Evolutionary conservation across 2,113 vertebrate species (phyloP), one percentile per base, ranked within the genome.

Genomic region (Bubo scandiacus): DNA sequence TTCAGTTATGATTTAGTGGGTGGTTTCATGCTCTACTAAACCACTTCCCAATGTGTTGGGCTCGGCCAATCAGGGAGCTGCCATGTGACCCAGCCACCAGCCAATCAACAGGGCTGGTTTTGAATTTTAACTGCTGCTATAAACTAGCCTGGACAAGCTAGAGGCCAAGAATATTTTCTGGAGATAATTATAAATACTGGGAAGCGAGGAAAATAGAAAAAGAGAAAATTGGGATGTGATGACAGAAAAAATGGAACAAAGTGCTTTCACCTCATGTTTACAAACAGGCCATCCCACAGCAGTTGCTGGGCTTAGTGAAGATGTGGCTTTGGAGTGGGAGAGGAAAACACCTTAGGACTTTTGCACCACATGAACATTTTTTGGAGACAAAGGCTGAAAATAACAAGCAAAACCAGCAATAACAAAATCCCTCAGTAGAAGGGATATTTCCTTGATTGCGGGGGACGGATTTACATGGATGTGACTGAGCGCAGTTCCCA

Each of bases 1-100:
- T 19, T 59, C 2, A 0, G 7, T 66, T 61, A 20, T 0, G 2
- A 32, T 59, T 47, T n/a, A 30, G 7, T 6, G 9, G 30, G 17
- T 42, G 36, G 30, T 29, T 45, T 51, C 0, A 0, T 38, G 47
- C 67, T 15, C 32, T 2, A 1, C 32, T 30, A 40, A 49, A 10
- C 54, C 3, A 2, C 2, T 3, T 45, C n/a, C 42, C 25, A 7
- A 4, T 3, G 1, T 55, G 5, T 26, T 87, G 38, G n/a, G n/a
- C 42, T 85, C 9, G 0, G 51, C 51, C 51, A 36, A 0, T 20
- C 2, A 2, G 42, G 57, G 47, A 65, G 42, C 40, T 70, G 42
- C 17, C 21, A 1, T 17, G 18, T 66, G 34, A 45, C 38, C 27
- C 36, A 42, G 32, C 32, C 67, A 81, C 7, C 0, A 0, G 23